Evolutionary conservation across 2,113 vertebrate species (phyloP).

Genomic region (Manacus vitellinus): DNA sequence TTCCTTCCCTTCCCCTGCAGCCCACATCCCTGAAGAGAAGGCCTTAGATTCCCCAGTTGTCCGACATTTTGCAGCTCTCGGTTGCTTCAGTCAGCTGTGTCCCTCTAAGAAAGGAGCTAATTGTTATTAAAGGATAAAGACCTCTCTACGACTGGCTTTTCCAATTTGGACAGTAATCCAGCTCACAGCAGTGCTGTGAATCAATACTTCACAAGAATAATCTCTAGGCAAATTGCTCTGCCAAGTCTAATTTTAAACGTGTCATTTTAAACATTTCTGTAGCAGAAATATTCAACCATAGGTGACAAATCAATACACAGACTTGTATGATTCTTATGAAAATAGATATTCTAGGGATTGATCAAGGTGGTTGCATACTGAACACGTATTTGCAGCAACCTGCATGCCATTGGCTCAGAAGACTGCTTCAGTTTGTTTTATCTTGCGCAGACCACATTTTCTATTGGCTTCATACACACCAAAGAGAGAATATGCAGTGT

Average conservation of each 20-base stretch:
- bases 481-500: not conserved
- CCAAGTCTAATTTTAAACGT: conserved; percentile 69
- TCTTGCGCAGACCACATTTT: not conserved
- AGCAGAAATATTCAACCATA: conserved; percentile 47
- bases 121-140: conserved; percentile 92
- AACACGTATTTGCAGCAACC: not conserved
- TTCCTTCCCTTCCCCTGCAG: not conserved
- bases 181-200: conserved; percentile 81
- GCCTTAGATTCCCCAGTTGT: conserved; percentile 4
- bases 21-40: conserved; percentile 43
- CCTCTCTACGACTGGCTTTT: conserved; percentile 85
- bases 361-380: not conserved
- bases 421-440: not conserved
- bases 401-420: not conserved
- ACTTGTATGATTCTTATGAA: not conserved
- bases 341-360: not conserved
- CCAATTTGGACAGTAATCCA: conserved; percentile 83
- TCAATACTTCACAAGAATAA: conserved; percentile 72
- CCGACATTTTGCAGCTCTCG: conserved; percentile 54
- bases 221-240: conserved; percentile 63
- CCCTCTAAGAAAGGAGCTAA: conserved; percentile 79
- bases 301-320: conserved; percentile 52
- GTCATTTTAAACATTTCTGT: conserved; percentile 55
- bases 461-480: not conserved
- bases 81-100: conserved; percentile 63